Base-by-base conservation (phyloP, 2,113 vertebrate species). In the Pterophyllum scalare region DNA sequence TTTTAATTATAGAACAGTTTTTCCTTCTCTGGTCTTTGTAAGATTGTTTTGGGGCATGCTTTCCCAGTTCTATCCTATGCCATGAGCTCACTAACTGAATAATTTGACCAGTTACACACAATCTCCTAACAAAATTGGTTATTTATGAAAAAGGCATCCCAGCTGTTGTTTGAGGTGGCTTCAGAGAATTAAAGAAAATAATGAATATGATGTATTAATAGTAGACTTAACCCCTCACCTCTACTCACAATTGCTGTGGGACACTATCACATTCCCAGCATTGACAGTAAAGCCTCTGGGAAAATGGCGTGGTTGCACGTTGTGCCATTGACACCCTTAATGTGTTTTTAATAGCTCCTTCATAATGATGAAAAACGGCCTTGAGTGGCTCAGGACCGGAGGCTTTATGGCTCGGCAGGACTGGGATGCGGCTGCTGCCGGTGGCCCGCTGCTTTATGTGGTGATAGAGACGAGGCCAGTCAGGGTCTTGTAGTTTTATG, bases 301-400 rank as follows among this genome's bases (percentile, higher is more conserved):
- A 87, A 84, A 88, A 84, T 38, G 81, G 83, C 80, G 80, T 82
- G 91, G 90, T 88, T 91, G 88, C 87, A 86, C 64, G 17, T 79
- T 35, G 64, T 85, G 87, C 84, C 89, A 77, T 81, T 86, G 91
- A 91, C 90, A 82, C 83, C 80, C 81, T 81, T 94, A 94, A 95
- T 94, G 91, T 91, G 93, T 85, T 94, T 94, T 95, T 95, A 94
- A 95, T 94, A 91, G 94, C 91, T 91, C 86, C 82, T 94, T 94
- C 84, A 85, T 94, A 93, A 94, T 93, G 91, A 96, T 95, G 92
- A 93, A 88, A 94, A 94, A 94, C 79, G 67, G 89, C 93, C 92
- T 67, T 82, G 87, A 92, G 92, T 88, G 79, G 60, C 80, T 87
- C 60, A 64, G 81, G 88, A 85, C 91, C 59, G 85, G 54, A 54